A percentile compares a stretch with the other conserved stretches of the same genome.
Evolutionary conservation across 2,888 invertebrate genomes (phyloP).

Genomic region (Pycnomerus fuliginosus): DNA sequence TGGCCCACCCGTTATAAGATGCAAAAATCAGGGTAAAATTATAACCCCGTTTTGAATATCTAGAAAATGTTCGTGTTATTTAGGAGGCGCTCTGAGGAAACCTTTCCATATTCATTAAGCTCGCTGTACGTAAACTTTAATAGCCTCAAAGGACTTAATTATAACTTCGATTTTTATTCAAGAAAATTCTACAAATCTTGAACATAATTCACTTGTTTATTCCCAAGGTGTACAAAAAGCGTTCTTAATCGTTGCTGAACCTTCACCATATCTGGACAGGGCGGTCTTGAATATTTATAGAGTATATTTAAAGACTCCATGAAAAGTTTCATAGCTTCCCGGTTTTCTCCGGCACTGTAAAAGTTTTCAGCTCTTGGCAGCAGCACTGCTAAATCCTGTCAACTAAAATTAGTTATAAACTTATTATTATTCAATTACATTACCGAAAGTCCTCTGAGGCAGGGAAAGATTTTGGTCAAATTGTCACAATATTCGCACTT

Average conservation of each 20-base stretch:
- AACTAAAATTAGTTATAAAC: conserved; percentile 15
- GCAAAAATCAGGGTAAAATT: no score
- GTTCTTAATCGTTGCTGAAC: conserved; percentile 45
- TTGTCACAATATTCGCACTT: conserved; percentile 41
- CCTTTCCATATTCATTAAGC: no score
- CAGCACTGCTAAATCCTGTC: conserved; percentile 40
- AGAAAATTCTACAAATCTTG: conserved; percentile 17
- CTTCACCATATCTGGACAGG: conserved; percentile 49
- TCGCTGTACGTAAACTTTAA: no score
- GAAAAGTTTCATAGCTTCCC: conserved; percentile 39
- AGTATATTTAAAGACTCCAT: conserved; percentile 42
- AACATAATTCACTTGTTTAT: conserved; percentile 28
- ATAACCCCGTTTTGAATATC: no score
- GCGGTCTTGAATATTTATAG: conserved; percentile 42
- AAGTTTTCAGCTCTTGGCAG: conserved; percentile 42
- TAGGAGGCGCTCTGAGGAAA: no score
- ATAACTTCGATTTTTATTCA: no score
- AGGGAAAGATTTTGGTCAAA: conserved; percentile 37
- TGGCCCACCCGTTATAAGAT: no score
- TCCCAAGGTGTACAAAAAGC: conserved; percentile 45
- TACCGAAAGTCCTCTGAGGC: conserved; percentile 44
- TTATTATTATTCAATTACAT: conserved; percentile 16
- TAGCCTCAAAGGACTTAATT: no score
- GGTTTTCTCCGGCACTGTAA: conserved; percentile 24
- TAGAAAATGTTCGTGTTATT: no score